Evolutionary conservation across 2,797 vertebrate genomes (phyloP).

Genomic region (Tenualosa thibaudeaui): DNA sequence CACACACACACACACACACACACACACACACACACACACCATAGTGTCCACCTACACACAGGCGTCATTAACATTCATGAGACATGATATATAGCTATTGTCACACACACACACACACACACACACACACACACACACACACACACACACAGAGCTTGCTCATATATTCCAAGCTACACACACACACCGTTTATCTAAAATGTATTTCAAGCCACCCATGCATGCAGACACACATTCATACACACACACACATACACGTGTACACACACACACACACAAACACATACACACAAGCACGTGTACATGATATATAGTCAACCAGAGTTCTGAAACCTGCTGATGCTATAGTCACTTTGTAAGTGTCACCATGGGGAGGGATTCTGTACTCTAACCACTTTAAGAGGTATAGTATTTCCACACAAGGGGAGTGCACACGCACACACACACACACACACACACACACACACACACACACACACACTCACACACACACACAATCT

Average conservation of each 20-base stretch:
- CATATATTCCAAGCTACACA: no score
- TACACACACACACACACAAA: neutral
- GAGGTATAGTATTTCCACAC: neutral
- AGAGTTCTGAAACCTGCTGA: neutral
- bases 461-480: slow-evolving; percentile 28
- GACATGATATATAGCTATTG: neutral
- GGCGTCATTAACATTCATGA: neutral
- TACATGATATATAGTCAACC: neutral
- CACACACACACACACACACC: neutral
- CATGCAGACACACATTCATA: no score
- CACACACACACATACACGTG: slow-evolving; percentile 46
- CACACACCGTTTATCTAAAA: no score
- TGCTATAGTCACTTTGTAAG: neutral
- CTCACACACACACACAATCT: slow-evolving; percentile 21
- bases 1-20: neutral
- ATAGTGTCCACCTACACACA: neutral
- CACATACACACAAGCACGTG: neutral
- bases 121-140: slow-evolving; percentile 17
- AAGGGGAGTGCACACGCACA: neutral
- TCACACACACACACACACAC: neutral
- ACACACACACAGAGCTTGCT: neutral
- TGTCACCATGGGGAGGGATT: neutral
- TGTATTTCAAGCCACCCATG: no score
- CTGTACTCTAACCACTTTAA: neutral
- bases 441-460: slow-evolving; percentile 31